Conservation (phyloP, 2,888 invertebrate species). For the Archips crataeganus region DNA sequence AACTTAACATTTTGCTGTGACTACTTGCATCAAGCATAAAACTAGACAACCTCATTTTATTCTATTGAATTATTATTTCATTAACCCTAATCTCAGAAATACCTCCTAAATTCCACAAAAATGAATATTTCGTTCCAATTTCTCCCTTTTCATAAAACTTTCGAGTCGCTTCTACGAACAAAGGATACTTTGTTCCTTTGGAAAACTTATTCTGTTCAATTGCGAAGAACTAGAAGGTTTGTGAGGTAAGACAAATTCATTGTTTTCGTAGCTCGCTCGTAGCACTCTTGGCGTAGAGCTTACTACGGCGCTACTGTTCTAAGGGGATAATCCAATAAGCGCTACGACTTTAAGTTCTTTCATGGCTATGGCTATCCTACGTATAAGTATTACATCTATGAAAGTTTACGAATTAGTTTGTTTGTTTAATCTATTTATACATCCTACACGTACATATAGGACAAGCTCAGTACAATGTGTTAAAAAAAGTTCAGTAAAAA, state of each 20-base stretch:
- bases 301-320: background rate
- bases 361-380: too few relatives aligned
- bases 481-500: too few relatives aligned
- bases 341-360: background rate
- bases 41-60: background rate
- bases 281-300: background rate
- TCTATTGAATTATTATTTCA: too few relatives aligned
- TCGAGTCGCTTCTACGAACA: background rate
- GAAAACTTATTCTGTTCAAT: background rate
- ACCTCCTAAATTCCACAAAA: background rate
- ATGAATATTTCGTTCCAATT: background rate
- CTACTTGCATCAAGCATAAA: too few relatives aligned
- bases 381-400: too few relatives aligned
- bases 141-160: background rate
- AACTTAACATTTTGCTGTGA: too few relatives aligned
- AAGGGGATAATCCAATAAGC: background rate
- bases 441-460: too few relatives aligned
- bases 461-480: too few relatives aligned
- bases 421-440: too few relatives aligned
- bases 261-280: conserved; percentile 6
- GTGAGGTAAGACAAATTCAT: background rate
- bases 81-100: too few relatives aligned
- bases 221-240: background rate
- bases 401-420: too few relatives aligned
- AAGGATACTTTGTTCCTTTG: background rate